Evolutionary conservation across 2,113 vertebrate genomes (phyloP), one percentile per base, ranked within the genome.

Genomic region (Lasiurus cinereus): DNA sequence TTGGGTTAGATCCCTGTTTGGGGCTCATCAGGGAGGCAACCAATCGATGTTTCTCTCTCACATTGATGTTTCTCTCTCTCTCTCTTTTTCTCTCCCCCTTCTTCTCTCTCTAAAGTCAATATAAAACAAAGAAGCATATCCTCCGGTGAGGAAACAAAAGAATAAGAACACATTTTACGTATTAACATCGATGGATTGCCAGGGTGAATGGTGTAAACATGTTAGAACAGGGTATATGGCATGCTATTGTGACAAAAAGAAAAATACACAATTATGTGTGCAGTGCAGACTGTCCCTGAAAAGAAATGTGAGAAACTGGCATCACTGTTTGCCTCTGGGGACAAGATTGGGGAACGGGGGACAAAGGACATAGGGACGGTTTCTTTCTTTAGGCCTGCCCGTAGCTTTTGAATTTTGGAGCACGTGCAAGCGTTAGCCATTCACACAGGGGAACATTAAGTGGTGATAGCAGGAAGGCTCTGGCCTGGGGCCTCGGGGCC

Each of bases 131-230:
- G 10, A 66, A n/a, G 31, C 14, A 67, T 16, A 67, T 67, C 31
- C 31, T n/a, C 16, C 15, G 64, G 31, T n/a, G 64, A 16, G 64
- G 16, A n/a, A 67, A 67, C n/a, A 94, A 96, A 93, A 89, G 88
- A 80, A 52, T 1, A 54, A 27, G 69, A 64, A 8, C 9, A 9
- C 21, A 36, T 10, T 2, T 5, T 3, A 1, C 21, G 2, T 13
- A 6, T 52, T 21, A 13, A 29, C 27, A 14, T 43, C 56, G 11
- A 84, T 33, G 64, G 29, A 64, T 48, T 6, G 1, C 21, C 52
- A 54, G 31, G 27, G 19, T 39, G 21, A 31, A 19, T 3, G 56
- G 39, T 64, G 12, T n/a, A 24, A 43, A 39, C n/a, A 50, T 19
- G 19, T 46, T 46, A 43, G n/a, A 14, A 66, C 52, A 76, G 19